A percentile compares a stretch with the other conserved stretches of the same genome.
phyloP scores from a whole-genome alignment of 2,113 vertebrate species.

The Rhineura floridana region DNA sequence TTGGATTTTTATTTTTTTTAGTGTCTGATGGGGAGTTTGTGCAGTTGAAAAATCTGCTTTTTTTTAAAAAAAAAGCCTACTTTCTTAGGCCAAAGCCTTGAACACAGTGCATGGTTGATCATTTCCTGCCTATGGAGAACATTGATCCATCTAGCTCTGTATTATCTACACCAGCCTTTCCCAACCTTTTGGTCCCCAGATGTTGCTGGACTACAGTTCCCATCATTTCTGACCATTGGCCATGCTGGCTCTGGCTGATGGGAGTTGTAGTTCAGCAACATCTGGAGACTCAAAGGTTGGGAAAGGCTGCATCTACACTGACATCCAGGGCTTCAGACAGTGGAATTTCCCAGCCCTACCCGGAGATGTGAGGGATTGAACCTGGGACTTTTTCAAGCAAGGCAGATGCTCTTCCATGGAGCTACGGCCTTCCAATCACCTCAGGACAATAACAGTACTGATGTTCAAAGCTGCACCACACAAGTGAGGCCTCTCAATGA shows the following conservation, averaged over 20 bases:
- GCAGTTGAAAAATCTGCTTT: no score
- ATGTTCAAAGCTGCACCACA: neutral
- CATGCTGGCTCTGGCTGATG: no score
- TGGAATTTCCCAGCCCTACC: neutral
- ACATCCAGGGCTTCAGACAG: neutral
- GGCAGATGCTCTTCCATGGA: neutral
- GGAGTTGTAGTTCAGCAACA: no score
- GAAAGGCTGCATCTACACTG: no score
- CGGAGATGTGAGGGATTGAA: neutral
- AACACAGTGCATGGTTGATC: neutral
- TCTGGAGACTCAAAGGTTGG: no score
- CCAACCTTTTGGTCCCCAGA: no score
- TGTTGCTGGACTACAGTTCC: no score
- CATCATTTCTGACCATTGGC: no score
- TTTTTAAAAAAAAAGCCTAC: no score
- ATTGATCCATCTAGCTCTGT: neutral
- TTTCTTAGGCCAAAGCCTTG: neutral
- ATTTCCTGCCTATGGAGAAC: neutral
- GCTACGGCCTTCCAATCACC: neutral
- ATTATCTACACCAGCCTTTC: neutral
- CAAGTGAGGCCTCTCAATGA: neutral
- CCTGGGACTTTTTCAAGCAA: neutral
- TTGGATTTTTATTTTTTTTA: no score
- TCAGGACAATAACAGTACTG: neutral
- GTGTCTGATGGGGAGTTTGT: no score